Conservation (phyloP, 2,888 invertebrate genomes). For the Heliconius charithonia region DNA sequence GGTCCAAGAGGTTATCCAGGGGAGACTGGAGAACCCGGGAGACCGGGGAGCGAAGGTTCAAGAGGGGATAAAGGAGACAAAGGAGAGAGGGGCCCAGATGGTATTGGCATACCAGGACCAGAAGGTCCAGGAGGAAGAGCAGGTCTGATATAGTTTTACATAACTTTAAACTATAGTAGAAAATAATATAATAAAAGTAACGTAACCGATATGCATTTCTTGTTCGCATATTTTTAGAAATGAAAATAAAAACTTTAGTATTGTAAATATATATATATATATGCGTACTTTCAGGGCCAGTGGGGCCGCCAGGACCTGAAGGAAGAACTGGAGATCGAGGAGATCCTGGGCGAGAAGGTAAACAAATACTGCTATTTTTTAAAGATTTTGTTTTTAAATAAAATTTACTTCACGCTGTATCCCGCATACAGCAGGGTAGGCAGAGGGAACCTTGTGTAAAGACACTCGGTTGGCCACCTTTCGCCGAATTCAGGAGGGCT, state of each 20-base stretch:
- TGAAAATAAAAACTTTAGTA: too few species aligned
- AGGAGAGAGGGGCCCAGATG: conserved; percentile 89
- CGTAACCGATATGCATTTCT: not conserved
- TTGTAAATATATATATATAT: not conserved
- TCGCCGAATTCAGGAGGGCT: too few species aligned
- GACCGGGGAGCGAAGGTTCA: conserved; percentile 86
- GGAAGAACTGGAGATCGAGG: conserved; percentile 92
- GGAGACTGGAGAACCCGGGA: conserved; percentile 87
- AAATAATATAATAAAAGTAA: not conserved
- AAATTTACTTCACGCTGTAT: too few species aligned
- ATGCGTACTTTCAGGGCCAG: conserved; percentile 57
- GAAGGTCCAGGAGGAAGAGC: conserved; percentile 87
- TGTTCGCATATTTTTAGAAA: not conserved
- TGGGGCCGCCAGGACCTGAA: conserved; percentile 87
- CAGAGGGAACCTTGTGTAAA: too few species aligned
- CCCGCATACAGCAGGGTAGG: too few species aligned
- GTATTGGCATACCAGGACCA: conserved; percentile 89
- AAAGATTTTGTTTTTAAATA: not conserved
- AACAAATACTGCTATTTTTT: conserved; percentile 23
- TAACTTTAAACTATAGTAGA: not conserved
- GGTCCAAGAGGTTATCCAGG: conserved; percentile 89
- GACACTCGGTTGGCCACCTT: too few species aligned
- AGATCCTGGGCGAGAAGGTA: conserved; percentile 89
- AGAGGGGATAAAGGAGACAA: conserved; percentile 87
- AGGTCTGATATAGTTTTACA: conserved; percentile 70